phyloP scores from a whole-genome alignment of 1,140 invertebrate species.

The Drosophila nigromelanica region DNA sequence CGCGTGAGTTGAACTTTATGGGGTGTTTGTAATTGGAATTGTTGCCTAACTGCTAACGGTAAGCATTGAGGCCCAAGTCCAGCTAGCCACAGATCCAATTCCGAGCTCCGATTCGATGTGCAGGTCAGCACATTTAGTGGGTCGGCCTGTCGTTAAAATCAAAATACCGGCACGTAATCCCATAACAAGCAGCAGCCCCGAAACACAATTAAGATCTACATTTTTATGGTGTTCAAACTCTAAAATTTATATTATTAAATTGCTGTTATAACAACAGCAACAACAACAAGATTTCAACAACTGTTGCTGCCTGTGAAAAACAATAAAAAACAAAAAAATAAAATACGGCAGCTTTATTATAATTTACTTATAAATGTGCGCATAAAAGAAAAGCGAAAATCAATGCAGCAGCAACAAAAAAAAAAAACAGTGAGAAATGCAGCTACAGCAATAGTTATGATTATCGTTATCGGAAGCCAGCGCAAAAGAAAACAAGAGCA shows the following conservation, averaged over 20 bases:
- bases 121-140: constrained; percentile 57
- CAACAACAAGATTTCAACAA: neutral
- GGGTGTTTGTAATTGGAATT: constrained; percentile 65
- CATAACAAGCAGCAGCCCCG: constrained; percentile 65
- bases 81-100: constrained; percentile 10
- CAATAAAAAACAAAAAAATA: constrained; percentile 33
- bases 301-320: neutral
- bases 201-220: constrained; percentile 79
- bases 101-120: constrained; percentile 43
- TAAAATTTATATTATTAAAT: constrained; percentile 82
- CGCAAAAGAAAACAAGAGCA: constrained; percentile 31
- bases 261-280: constrained; percentile 69
- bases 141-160: constrained; percentile 61
- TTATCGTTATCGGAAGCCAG: constrained; percentile 49
- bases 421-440: neutral
- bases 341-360: constrained; percentile 41
- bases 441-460: constrained; percentile 43
- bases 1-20: constrained; percentile 64
- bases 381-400: constrained; percentile 72
- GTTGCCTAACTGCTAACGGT: constrained; percentile 75
- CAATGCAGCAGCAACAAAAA: constrained; percentile 30
- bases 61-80: constrained; percentile 24
- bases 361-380: constrained; percentile 52
- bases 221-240: constrained; percentile 80
- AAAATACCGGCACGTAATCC: constrained; percentile 77